phyloP scores from a whole-genome alignment of 2,797 vertebrate species.

The Lateolabrax maculatus region DNA sequence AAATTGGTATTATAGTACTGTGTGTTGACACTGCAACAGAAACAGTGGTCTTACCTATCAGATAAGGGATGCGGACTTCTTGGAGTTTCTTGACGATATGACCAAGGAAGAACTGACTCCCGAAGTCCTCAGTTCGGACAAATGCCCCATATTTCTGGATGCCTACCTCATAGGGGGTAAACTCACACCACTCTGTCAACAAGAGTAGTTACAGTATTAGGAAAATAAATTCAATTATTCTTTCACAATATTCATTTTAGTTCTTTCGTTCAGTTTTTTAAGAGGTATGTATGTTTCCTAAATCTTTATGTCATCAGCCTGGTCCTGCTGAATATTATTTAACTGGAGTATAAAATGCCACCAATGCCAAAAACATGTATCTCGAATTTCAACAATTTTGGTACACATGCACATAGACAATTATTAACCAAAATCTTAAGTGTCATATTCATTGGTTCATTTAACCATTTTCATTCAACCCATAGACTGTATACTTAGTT shows the following conservation, averaged over 20 bases:
- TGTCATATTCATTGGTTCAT: no score
- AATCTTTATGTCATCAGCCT: no score
- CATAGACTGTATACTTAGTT: no score
- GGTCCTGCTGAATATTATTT: neutral
- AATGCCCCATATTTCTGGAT: constrained; percentile 84
- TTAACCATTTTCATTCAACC: no score
- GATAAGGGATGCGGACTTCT: constrained; percentile 78
- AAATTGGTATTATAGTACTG: neutral
- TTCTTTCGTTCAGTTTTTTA: neutral
- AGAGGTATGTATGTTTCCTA: neutral
- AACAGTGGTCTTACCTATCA: constrained; percentile 77
- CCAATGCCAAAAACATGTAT: no score
- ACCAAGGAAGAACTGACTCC: constrained; percentile 86
- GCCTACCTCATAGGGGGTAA: constrained; percentile 86
- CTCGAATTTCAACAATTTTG: no score
- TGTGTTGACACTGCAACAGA: neutral
- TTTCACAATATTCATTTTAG: neutral
- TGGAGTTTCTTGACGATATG: constrained; percentile 73
- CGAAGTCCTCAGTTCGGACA: constrained; percentile 80
- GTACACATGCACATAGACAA: no score
- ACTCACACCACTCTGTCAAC: constrained; percentile 84
- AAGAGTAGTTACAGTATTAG: neutral
- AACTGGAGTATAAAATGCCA: no score
- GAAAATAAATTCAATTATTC: neutral
- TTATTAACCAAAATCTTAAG: no score